Percentiles rank a stretch among this genome's conserved stretches.
Conservation (phyloP, 2,888 invertebrate genomes). For the Timandra comae region DNA sequence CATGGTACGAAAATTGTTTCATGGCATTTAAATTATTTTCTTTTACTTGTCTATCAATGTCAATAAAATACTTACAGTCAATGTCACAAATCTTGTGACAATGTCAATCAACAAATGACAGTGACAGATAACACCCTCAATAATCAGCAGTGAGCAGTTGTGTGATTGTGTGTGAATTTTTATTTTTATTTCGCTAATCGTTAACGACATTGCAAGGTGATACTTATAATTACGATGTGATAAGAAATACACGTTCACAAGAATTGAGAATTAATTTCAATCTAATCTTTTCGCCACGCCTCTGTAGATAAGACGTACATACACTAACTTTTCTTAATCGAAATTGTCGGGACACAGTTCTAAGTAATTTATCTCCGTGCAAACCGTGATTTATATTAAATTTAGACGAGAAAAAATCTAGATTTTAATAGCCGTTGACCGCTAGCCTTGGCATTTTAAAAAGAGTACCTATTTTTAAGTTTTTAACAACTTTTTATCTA, state of each 20-base stretch:
- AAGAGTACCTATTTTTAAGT: conserved; percentile 8
- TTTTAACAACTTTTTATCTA: conserved; percentile 21
- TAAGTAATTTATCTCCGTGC: conserved; percentile 4
- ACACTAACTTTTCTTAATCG: conserved; percentile 12
- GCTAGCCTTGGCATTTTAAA: not conserved
- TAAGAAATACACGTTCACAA: conserved; percentile 13
- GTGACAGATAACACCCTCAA: no score
- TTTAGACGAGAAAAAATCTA: no score
- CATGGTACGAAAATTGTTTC: no score
- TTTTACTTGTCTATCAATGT: no score
- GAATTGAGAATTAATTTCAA: conserved; percentile 21
- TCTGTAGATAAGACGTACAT: conserved; percentile 26
- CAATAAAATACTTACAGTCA: no score
- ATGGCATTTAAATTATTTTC: no score
- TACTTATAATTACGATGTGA: conserved; percentile 25
- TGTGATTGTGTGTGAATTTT: not conserved
- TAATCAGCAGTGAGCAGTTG: no score
- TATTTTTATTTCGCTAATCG: no score
- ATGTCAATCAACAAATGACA: no score
- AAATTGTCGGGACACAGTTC: conserved; percentile 17
- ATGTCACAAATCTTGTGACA: no score
- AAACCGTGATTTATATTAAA: conserved; percentile 11
- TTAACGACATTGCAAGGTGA: conserved; percentile 1
- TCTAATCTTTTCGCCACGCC: conserved; percentile 45
- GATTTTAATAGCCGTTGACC: no score